These are phyloP conservation scores for Lepilemur ruficaudatus DNA, from an alignment of 2,797 vertebrate genomes.

Conservation along the genomic window DNA sequence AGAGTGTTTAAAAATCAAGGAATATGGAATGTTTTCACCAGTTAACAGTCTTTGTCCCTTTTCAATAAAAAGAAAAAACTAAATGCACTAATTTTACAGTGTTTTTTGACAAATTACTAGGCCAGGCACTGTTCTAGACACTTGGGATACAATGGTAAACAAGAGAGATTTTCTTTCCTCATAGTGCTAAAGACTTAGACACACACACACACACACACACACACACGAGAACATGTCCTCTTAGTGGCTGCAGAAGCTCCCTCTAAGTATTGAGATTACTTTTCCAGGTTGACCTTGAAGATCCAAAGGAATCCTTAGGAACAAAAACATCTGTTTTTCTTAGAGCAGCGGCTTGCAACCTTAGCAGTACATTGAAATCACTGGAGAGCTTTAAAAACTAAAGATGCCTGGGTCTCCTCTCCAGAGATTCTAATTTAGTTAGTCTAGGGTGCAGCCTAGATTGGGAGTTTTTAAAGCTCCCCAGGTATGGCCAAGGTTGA, in stretches of 20 bases:
- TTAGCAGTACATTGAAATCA: background rate
- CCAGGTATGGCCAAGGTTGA: background rate
- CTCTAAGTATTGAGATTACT: background rate
- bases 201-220: background rate
- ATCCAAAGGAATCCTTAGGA: background rate
- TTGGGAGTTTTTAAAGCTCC: background rate
- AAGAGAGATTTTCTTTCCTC: background rate
- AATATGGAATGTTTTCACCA: background rate
- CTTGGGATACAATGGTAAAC: background rate
- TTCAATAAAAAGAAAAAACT: constrained; percentile 6
- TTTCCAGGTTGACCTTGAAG: constrained; percentile 12
- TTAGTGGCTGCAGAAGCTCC: background rate
- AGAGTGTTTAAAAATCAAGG: background rate
- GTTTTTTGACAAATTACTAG: background rate
- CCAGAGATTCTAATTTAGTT: background rate
- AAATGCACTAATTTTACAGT: background rate
- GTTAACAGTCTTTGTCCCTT: background rate
- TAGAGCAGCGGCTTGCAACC: background rate
- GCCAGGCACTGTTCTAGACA: background rate
- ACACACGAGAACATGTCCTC: background rate
- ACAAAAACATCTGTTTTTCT: background rate
- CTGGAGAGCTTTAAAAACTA: background rate
- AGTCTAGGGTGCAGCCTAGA: background rate
- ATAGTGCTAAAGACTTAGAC: background rate
- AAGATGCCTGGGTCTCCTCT: background rate